phyloP scores from a whole-genome alignment of 2,888 invertebrate species.

The Blomia tropicalis region DNA sequence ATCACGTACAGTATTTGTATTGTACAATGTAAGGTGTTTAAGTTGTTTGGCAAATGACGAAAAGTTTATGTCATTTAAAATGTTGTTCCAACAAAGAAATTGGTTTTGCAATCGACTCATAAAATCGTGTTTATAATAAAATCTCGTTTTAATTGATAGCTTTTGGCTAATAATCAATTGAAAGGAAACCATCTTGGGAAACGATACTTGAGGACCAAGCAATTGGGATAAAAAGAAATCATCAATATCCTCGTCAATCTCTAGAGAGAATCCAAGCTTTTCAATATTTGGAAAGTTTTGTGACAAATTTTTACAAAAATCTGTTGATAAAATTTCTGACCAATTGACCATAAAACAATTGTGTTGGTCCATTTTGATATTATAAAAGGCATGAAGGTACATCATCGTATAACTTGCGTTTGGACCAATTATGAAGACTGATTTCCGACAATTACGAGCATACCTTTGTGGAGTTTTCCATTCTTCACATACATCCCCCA shows the following conservation, averaged over 20 bases:
- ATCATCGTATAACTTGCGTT: neutral
- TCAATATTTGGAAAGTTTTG: neutral
- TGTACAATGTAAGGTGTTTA: neutral
- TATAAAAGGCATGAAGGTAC: neutral
- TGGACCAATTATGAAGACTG: neutral
- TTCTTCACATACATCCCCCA: neutral
- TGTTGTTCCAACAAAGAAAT: neutral
- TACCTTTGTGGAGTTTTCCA: neutral
- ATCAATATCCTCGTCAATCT: neutral
- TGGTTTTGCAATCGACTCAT: neutral
- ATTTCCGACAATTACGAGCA: neutral
- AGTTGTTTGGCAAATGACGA: neutral
- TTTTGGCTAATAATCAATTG: neutral
- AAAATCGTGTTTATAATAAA: neutral
- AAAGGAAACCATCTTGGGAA: neutral
- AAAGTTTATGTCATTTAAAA: neutral
- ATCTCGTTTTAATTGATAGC: neutral
- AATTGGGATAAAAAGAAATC: neutral
- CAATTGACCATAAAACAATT: neutral
- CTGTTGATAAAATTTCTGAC: neutral
- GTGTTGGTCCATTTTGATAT: neutral
- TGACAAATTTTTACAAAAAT: neutral
- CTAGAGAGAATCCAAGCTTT: neutral
- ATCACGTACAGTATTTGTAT: neutral
- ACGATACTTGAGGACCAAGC: neutral